phyloP scores from a whole-genome alignment of 2,888 invertebrate species.

The Sphecodes monilicornis region DNA sequence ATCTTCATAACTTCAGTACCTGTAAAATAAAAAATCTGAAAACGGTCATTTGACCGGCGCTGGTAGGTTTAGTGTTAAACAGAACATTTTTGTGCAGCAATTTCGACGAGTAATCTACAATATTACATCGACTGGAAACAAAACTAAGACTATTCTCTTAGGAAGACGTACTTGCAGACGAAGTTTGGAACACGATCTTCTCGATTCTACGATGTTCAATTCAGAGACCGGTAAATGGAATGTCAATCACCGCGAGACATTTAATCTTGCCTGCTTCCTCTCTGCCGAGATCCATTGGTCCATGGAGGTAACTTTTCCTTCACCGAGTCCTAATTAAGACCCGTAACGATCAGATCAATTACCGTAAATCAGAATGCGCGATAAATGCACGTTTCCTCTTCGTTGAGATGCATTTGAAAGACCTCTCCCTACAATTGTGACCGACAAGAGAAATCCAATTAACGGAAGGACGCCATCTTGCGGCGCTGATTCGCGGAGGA shows the following conservation, averaged over 20 bases:
- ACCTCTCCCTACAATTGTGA: background rate
- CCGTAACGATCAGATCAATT: background rate
- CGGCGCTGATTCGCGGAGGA: background rate
- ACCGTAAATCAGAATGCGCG: slow-evolving; percentile 1
- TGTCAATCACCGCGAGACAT: background rate
- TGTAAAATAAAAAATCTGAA: no score
- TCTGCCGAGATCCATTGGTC: background rate
- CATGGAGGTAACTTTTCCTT: background rate
- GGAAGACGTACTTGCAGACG: background rate
- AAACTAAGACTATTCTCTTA: background rate
- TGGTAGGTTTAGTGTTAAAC: no score
- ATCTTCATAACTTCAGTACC: no score
- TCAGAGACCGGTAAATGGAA: background rate
- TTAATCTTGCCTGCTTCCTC: background rate
- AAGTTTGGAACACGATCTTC: background rate
- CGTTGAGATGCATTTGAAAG: background rate
- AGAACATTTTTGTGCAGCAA: background rate
- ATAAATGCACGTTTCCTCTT: slow-evolving; percentile 8
- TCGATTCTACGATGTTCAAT: background rate
- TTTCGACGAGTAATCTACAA: background rate
- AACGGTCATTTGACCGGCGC: no score
- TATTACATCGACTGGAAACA: background rate
- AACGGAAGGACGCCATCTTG: background rate
- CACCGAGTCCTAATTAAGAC: slow-evolving; percentile 17
- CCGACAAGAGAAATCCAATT: background rate